These are phyloP conservation scores for Pyralis farinalis DNA, from an alignment of 2,888 invertebrate genomes.

Conservation along the genomic window DNA sequence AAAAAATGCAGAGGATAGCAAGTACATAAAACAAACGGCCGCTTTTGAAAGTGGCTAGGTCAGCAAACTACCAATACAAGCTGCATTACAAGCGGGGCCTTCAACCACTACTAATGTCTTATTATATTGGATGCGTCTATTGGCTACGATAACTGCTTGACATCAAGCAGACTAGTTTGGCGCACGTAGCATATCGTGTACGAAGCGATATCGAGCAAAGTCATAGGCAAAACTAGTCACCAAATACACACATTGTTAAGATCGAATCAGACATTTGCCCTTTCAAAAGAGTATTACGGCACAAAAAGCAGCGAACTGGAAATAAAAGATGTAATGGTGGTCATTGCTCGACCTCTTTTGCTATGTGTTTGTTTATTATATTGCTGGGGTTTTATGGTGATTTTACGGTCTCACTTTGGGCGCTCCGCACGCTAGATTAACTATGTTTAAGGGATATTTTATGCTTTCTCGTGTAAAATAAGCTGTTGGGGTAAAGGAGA, in stretches of 20 bases:
- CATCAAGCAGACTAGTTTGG: too few species aligned
- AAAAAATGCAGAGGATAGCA: too few species aligned
- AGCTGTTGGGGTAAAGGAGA: background rate
- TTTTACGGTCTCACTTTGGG: slow-evolving; percentile 9
- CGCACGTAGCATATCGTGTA: too few species aligned
- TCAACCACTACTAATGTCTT: too few species aligned
- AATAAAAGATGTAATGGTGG: slow-evolving; percentile 39
- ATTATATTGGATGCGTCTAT: too few species aligned
- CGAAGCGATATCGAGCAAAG: too few species aligned
- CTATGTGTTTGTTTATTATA: slow-evolving; percentile 11
- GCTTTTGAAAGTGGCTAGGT: too few species aligned
- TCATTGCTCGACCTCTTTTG: slow-evolving; percentile 16
- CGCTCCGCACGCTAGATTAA: slow-evolving; percentile 9
- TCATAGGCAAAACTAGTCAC: too few species aligned
- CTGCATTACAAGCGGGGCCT: too few species aligned
- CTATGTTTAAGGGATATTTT: slow-evolving; percentile 8
- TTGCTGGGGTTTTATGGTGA: slow-evolving; percentile 7
- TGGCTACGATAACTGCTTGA: too few species aligned
- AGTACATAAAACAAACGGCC: too few species aligned
- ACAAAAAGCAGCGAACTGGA: slow-evolving; percentile 37
- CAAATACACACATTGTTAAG: slow-evolving; percentile 50
- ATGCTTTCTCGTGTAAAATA: slow-evolving; percentile 1
- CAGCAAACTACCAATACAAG: too few species aligned
- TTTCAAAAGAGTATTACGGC: slow-evolving; percentile 44
- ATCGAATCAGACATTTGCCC: slow-evolving; percentile 15